Conservation (phyloP, 2,113 vertebrate genomes). For the Delphinus delphis region DNA sequence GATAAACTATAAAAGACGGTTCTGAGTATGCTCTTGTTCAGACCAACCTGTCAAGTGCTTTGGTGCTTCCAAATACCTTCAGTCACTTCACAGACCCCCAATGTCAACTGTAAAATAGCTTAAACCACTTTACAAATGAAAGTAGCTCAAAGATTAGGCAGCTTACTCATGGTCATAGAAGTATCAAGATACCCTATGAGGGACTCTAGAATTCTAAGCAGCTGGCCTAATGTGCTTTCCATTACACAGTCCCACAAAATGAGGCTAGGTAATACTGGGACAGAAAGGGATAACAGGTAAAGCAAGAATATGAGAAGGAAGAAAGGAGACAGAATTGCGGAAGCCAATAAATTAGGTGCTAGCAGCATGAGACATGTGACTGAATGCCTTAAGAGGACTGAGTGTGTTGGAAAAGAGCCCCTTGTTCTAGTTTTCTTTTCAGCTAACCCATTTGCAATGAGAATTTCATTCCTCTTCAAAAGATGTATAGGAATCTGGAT, state of each 20-base stretch:
- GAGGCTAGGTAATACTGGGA: background rate
- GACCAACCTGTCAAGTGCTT: background rate
- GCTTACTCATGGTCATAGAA: background rate
- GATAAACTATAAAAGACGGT: background rate
- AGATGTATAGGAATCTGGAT: background rate
- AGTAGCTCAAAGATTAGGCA: background rate
- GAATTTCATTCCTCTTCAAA: background rate
- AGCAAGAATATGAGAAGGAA: background rate
- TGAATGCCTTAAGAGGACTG: background rate
- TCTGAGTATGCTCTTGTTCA: background rate
- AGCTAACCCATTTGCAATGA: background rate
- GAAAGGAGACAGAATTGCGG: background rate
- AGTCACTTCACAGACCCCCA: background rate
- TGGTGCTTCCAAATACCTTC: background rate
- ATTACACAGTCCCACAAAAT: background rate
- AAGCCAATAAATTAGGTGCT: background rate
- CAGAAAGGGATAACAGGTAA: background rate
- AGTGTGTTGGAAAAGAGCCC: background rate
- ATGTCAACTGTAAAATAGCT: background rate
- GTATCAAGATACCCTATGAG: background rate
- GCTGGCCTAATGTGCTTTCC: background rate
- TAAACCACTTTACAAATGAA: background rate
- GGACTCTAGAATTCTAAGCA: background rate
- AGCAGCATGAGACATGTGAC: background rate
- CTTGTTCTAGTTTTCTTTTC: background rate